phyloP scores from a whole-genome alignment of 2,888 invertebrate species.

The Plutella xylostella region DNA sequence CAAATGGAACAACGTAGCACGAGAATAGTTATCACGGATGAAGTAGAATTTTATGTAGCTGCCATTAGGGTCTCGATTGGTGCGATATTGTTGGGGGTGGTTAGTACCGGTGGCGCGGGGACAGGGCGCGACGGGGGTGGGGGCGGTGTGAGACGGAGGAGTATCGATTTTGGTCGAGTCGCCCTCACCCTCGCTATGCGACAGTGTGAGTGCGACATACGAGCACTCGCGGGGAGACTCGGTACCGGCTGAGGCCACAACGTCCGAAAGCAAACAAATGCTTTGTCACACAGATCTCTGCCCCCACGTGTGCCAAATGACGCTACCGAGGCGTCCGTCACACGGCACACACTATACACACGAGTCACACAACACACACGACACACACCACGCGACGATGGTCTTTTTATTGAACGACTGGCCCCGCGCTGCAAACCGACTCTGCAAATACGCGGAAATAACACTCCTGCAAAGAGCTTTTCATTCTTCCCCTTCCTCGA shows the following conservation, averaged over 20 bases:
- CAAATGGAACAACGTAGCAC: constrained; percentile 22
- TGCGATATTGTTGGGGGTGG: constrained; percentile 55
- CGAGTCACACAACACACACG: no score
- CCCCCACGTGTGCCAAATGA: constrained; percentile 29
- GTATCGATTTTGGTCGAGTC: constrained; percentile 67
- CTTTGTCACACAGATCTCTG: constrained; percentile 34
- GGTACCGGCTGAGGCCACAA: constrained; percentile 27
- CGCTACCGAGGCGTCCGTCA: constrained; percentile 22
- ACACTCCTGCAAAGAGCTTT: constrained; percentile 14
- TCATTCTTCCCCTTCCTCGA: constrained; percentile 19
- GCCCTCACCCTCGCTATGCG: constrained; percentile 57
- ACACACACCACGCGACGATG: no score
- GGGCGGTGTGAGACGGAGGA: constrained; percentile 53
- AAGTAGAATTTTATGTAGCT: constrained; percentile 47
- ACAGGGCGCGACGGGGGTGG: constrained; percentile 41
- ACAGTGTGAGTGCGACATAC: constrained; percentile 60
- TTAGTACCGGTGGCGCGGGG: constrained; percentile 52
- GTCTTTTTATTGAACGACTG: not conserved
- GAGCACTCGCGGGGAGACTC: constrained; percentile 38
- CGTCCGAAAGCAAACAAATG: constrained; percentile 48
- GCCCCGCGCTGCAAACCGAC: not conserved
- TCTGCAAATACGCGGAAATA: not conserved
- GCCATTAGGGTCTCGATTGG: constrained; percentile 56
- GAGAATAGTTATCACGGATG: constrained; percentile 24
- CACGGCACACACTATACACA: constrained; percentile 6